Base-by-base conservation (phyloP, 2,888 invertebrate genomes). In the Falcaria lacertinaria region DNA sequence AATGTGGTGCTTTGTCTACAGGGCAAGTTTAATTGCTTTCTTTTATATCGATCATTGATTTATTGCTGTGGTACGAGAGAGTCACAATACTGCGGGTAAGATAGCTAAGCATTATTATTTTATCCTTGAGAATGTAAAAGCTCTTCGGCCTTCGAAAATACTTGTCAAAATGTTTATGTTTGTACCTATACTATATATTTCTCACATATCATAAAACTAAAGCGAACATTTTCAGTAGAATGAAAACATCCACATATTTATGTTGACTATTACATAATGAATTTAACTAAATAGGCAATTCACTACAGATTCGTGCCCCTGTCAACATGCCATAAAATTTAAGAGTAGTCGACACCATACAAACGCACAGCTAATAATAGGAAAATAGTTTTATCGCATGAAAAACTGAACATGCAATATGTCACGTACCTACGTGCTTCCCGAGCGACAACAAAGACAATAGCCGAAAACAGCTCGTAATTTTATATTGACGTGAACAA, bases 21-120 rank as follows among this genome's bases (percentile, higher is more conserved):
- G 48, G 42, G 73, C 57, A 64, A 60, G 70, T 71, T 71, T 79
- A 84, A 85, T 84, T 62, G 79, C 74, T 86, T 85, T 87, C 85
- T 83, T 84, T 84, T 74, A 81, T 80, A 50, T 44, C 42, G 45
- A 76, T 85, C 69, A 82, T 80, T 87, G 88, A 89, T 89, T 87
- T 89, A 88, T 78, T 71, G 46, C 63, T 59, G 67, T 45, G 69
- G 72, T 63, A 51, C 64, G 64, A 55, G 54, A 55, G 54, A 63
- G 67, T 58, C 57, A 25, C 25, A 37, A 37, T 37, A 37, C 8
- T 28, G 50, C 53, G 73, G 74, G 75, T 73, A 65, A 74, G 82
- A 58, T 67, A 11, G 3, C 11, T 2, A 11, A 11, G 11, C 28
- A 28, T 11, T 28, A 6, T 22, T 22, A 22, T 22, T 22, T 22